Base-by-base conservation (phyloP, 2,113 vertebrate species). In the Gopherus evgoodei region DNA sequence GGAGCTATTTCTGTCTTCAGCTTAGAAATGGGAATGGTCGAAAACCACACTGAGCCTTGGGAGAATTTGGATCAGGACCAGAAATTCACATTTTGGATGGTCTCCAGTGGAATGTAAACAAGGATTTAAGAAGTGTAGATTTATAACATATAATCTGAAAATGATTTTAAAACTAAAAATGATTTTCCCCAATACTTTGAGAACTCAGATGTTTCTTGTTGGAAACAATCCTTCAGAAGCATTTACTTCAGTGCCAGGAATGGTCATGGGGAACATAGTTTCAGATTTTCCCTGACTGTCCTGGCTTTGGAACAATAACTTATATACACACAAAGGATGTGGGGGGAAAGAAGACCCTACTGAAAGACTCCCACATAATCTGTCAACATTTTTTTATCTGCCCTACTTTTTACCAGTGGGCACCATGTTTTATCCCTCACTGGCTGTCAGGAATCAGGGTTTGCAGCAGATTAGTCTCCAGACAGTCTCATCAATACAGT, bases 381-480 rank as follows among this genome's bases (percentile, higher is more conserved):
- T 75, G 86, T 91, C 89, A 83, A 88, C n/a, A 82, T 3, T 0
- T n/a, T 87, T 31, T 87, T 81, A 47, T 91, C 83, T 3, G 1
- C 65, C 87, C 95, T 81, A 4, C 53, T 93, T 93, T 93, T 92
- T 93, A 44, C 90, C 93, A 88, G 89, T 94, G 94, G 96, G 90
- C 89, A 93, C 92, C 89, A 81, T 2, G 59, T 83, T 84, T 47
- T 87, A 95, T 96, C 91, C 91, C 94, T 93, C 89, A 85, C 50
- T 0, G 90, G 35, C n/a, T 72, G n/a, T 38, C n/a, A 72, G n/a
- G 65, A 72, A 38, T n/a, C 65, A 69, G 35, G 17, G 65, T 8
- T 19, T 21, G 31, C 35, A 69, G 62, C 62, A 69, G 35, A n/a
- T 35, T n/a, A 69, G 62, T 69, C 62, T n/a, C 65, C 65, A 21